Conservation (phyloP, 1,140 invertebrate genomes). For the Drosophila nebulosa region DNA sequence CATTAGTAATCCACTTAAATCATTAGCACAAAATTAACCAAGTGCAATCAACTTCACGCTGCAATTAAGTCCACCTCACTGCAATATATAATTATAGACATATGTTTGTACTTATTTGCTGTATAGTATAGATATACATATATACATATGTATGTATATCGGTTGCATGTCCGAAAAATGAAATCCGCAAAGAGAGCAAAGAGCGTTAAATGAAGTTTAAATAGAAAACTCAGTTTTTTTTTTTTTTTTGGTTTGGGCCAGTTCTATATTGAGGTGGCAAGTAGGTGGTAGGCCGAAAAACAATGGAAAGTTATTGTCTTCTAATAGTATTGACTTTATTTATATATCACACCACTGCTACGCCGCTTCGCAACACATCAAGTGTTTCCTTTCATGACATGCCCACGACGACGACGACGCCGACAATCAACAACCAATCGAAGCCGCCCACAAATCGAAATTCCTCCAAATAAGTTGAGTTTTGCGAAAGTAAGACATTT, state of each 20-base stretch:
- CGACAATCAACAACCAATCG: constrained; percentile 30
- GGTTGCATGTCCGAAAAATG: constrained; percentile 1
- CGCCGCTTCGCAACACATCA: constrained; percentile 23
- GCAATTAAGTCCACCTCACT: constrained; percentile 41
- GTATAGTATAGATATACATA: too few species aligned
- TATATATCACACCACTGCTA: constrained; percentile 11
- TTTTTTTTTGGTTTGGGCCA: constrained; percentile 26
- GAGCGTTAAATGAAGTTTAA: background rate
- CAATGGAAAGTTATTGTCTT: constrained; percentile 47
- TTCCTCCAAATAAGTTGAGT: background rate
- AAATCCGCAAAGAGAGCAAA: background rate
- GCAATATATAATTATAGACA: constrained; percentile 5
- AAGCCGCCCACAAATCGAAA: constrained; percentile 35
- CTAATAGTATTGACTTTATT: background rate
- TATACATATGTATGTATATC: background rate
- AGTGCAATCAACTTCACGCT: constrained; percentile 48
- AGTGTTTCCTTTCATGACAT: constrained; percentile 61
- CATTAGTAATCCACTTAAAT: constrained; percentile 10
- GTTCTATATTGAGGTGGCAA: constrained; percentile 10
- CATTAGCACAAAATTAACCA: constrained; percentile 31
- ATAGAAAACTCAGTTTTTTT: background rate
- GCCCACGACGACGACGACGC: constrained; percentile 14
- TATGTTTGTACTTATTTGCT: background rate
- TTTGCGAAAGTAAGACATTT: background rate
- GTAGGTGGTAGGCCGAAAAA: constrained; percentile 16